phyloP scores from a whole-genome alignment of 1,140 invertebrate genomes.

The Hycleus phaleratus region DNA sequence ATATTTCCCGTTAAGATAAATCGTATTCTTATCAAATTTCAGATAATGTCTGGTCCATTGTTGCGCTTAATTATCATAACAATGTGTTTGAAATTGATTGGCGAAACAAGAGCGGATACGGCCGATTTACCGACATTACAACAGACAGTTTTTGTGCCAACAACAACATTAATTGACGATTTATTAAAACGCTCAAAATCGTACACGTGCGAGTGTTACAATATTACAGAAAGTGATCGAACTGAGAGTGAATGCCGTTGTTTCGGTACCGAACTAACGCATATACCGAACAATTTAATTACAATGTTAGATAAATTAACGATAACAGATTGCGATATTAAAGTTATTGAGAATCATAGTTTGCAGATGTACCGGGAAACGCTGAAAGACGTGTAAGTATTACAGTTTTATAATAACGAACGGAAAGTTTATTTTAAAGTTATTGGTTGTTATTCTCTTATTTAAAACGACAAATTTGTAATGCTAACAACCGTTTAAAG shows the following conservation, averaged over 20 bases:
- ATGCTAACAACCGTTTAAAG: no score
- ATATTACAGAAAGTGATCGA: slow-evolving; percentile 5
- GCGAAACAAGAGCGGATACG: background rate
- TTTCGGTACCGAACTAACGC: slow-evolving; percentile 28
- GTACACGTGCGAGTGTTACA: slow-evolving; percentile 9
- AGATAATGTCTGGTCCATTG: background rate
- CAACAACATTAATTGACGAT: background rate
- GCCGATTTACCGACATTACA: background rate
- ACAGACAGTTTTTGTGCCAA: slow-evolving; percentile 11
- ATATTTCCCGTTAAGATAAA: no score
- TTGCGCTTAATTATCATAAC: no score
- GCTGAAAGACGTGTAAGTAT: slow-evolving; percentile 38
- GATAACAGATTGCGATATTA: slow-evolving; percentile 33
- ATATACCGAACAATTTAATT: slow-evolving; percentile 33
- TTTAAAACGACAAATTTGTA: no score
- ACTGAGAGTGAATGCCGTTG: slow-evolving; percentile 38
- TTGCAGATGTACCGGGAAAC: slow-evolving; percentile 32
- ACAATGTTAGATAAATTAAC: slow-evolving; percentile 29
- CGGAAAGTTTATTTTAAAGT: no score
- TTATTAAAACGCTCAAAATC: background rate
- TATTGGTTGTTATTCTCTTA: no score
- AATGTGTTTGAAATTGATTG: background rate
- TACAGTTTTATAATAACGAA: no score
- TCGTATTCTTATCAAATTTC: background rate
- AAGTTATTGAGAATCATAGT: slow-evolving; percentile 24